Percentiles rank a stretch among this genome's conserved stretches.
Evolutionary conservation across 2,113 vertebrate genomes (phyloP).

Genomic region (Saccopteryx bilineata): DNA sequence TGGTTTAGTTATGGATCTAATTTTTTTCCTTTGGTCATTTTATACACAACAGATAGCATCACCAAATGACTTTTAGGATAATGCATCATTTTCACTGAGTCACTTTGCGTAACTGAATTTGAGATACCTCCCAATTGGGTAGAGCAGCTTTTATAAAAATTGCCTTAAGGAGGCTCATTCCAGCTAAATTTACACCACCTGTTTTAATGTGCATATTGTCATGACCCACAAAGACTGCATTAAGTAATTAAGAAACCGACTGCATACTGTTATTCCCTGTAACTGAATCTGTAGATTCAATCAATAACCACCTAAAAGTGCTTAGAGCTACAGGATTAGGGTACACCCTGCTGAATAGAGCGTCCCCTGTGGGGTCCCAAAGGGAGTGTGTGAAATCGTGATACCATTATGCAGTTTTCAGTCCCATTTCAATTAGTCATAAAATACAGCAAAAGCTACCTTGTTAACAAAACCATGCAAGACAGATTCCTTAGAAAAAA

Average conservation of each 20-base stretch:
- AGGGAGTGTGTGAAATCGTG: slow-evolving; percentile 54
- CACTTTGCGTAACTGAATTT: slow-evolving; percentile 69
- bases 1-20: slow-evolving; percentile 27
- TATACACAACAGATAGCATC: slow-evolving; percentile 25
- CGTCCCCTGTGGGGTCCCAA: background rate
- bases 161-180: slow-evolving; percentile 69
- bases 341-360: background rate
- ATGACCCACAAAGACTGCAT: slow-evolving; percentile 76
- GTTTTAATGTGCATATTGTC: slow-evolving; percentile 80
- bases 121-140: background rate
- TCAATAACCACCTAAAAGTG: slow-evolving; percentile 77
- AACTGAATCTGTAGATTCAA: slow-evolving; percentile 74
- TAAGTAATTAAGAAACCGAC: slow-evolving; percentile 83
- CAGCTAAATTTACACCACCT: slow-evolving; percentile 67
- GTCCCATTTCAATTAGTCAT: slow-evolving; percentile 64
- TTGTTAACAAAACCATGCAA: slow-evolving; percentile 62
- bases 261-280: slow-evolving; percentile 75
- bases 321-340: slow-evolving; percentile 9
- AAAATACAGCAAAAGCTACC: slow-evolving; percentile 45
- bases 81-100: slow-evolving; percentile 76
- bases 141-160: slow-evolving; percentile 83
- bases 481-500: slow-evolving; percentile 74
- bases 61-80: slow-evolving; percentile 74
- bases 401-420: slow-evolving; percentile 52
- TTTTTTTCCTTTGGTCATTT: slow-evolving; percentile 51